Evolutionary conservation across 2,797 vertebrate species (phyloP).

Genomic region (Xyrichtys novacula): DNA sequence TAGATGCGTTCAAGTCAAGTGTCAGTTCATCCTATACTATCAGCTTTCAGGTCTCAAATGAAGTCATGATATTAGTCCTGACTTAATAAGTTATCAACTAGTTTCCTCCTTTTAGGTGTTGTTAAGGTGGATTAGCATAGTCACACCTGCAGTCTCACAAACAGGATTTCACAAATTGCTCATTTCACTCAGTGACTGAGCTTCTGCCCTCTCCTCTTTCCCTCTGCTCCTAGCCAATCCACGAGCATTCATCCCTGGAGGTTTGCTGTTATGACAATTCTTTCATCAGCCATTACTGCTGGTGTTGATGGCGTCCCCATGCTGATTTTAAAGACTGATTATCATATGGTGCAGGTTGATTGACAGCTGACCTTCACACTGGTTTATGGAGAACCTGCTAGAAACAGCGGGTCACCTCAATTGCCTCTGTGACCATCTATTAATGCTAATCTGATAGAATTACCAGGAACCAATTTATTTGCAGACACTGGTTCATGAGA

Average conservation of each 20-base stretch:
- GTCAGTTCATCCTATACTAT: conserved; percentile 30
- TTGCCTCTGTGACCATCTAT: conserved; percentile 73
- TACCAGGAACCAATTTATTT: conserved; percentile 82
- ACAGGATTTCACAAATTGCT: conserved; percentile 31
- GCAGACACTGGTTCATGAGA: conserved; percentile 68
- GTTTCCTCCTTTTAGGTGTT: conserved; percentile 17
- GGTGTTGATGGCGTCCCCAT: conserved; percentile 74
- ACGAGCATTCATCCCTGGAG: conserved; percentile 58
- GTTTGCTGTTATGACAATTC: conserved; percentile 63
- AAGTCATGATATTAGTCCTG: conserved; percentile 13
- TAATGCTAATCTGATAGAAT: conserved; percentile 86
- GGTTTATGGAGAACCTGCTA: conserved; percentile 75
- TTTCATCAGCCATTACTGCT: conserved; percentile 75
- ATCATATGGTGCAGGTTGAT: conserved; percentile 81
- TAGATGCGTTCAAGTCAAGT: conserved; percentile 33
- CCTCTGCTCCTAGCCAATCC: conserved; percentile 35
- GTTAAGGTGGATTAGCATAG: conserved; percentile 14
- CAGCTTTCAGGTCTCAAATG: conserved; percentile 16
- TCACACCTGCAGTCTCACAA: conserved; percentile 29
- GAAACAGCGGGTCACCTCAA: conserved; percentile 71
- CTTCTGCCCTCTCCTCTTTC: conserved; percentile 29
- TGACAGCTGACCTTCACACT: conserved; percentile 86
- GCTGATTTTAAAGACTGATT: conserved; percentile 79
- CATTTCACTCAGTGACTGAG: conserved; percentile 16
- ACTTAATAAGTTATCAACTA: conserved; percentile 4